A percentile compares a stretch with the other conserved stretches of the same genome.
Conservation (phyloP, 1,140 invertebrate species). For the Lepidotrigona ventralis region DNA sequence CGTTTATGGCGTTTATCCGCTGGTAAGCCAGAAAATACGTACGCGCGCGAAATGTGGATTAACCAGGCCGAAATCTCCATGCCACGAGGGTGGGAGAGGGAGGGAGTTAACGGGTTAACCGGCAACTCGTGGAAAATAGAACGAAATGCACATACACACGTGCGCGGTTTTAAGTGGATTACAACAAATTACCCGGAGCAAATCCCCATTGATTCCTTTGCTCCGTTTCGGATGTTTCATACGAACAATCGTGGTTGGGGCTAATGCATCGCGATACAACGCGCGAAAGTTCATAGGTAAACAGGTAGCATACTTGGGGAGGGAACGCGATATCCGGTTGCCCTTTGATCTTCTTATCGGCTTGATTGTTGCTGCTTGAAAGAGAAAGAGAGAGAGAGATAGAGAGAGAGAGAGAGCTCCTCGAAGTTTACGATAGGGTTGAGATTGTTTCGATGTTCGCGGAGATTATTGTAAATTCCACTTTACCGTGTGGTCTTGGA, state of each 20-base stretch:
- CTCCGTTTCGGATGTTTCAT: not conserved
- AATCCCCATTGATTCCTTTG: not conserved
- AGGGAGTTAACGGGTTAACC: slow-evolving; percentile 2
- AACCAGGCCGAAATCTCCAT: slow-evolving; percentile 35
- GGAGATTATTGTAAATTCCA: not conserved
- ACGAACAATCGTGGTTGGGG: not conserved
- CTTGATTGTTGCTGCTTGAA: not conserved
- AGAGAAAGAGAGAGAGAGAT: no score
- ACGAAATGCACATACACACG: not conserved
- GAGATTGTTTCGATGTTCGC: not conserved
- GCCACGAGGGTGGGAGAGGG: not conserved
- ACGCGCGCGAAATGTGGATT: slow-evolving; percentile 47
- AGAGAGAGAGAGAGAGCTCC: no score
- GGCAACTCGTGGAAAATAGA: slow-evolving; percentile 34
- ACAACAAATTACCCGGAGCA: not conserved
- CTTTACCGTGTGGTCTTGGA: not conserved
- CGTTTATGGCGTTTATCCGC: slow-evolving; percentile 54
- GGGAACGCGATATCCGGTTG: not conserved
- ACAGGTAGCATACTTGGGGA: not conserved
- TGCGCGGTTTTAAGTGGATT: not conserved
- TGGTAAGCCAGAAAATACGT: slow-evolving; percentile 44
- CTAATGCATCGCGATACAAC: not conserved
- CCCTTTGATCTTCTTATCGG: not conserved
- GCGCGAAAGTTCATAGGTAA: not conserved
- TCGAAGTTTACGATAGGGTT: not conserved